Base-by-base conservation (phyloP, 2,797 vertebrate species). In the Takifugu ocellatus region DNA sequence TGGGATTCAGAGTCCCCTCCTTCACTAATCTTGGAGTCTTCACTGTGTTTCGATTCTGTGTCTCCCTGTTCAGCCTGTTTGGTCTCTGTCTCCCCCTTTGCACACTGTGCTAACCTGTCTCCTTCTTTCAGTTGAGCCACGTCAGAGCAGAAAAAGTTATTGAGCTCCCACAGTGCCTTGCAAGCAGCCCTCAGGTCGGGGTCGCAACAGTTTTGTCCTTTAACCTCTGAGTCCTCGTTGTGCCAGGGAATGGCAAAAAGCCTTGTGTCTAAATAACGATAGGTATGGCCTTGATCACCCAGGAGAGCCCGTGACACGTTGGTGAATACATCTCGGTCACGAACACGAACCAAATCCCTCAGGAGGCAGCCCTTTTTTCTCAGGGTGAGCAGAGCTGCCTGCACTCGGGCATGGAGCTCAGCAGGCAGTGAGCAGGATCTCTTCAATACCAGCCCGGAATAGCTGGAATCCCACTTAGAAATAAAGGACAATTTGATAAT, bases 231-330 rank as follows among this genome's bases (percentile, higher is more conserved):
- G 70, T 92, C 90, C 66, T 90, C 82, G 8, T 75, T 88, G 83
- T 94, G 92, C 97, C 97, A 99, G 48, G 96, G 97, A 51, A 98
- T 93, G 10, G 97, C 89, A 78, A 99, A 99, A 63, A 99, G 93
- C 70, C 96, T 92, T 0, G 96, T 99, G 81, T 94, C 94, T 86
- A 98, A 91, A 68, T 98, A 99, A 68, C 94, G 95, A 72, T 99
- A 98, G 56, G 97, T 99, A 81, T 87, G 93, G 51, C 97, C 96
- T 0, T 95, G 93, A 61, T 93, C 88, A 31, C 97, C 97, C 59
- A 99, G 89, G 65, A 99, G 92, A 68, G 93, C 88, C 29, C 96
- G 93, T 1, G 94, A 97, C 48, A 99, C 94, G 0, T 93, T 89
- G 0, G 96, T 99, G 81, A 98, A 88, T n/a, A 97, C 85, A 56